A percentile compares a stretch with the other conserved stretches of the same genome.
Conservation (phyloP, 1,140 invertebrate genomes). For the Brachionus sp. region DNA sequence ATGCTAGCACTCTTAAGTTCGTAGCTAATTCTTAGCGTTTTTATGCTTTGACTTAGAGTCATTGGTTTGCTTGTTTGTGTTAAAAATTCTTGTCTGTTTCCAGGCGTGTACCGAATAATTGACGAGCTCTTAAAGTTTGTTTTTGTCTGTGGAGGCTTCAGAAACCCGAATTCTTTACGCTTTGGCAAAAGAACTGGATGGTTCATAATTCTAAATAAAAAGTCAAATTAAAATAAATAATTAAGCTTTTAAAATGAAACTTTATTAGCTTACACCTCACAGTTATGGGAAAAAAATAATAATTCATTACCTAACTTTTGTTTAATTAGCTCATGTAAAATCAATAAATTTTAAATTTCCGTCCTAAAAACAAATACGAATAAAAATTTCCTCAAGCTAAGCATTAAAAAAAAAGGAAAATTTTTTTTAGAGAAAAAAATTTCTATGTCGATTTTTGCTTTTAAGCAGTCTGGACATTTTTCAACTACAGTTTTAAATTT, state of each 20-base stretch:
- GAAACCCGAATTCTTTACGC: slow-evolving; percentile 42
- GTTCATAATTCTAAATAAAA: slow-evolving; percentile 5
- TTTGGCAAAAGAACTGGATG: slow-evolving; percentile 40
- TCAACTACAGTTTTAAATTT: background rate
- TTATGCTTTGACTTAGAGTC: background rate
- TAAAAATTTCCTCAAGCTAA: background rate
- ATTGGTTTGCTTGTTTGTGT: background rate
- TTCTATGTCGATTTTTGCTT: background rate
- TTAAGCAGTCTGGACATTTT: background rate
- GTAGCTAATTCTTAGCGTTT: slow-evolving; percentile 1
- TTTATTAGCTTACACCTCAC: background rate
- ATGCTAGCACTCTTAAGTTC: slow-evolving; percentile 4
- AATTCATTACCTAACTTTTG: background rate
- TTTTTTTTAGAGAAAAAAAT: background rate
- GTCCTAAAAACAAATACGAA: background rate
- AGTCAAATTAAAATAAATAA: background rate
- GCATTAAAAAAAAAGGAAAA: background rate
- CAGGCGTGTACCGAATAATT: background rate
- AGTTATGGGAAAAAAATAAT: background rate
- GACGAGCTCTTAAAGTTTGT: background rate
- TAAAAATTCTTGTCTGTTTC: background rate
- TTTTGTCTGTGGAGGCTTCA: slow-evolving; percentile 14
- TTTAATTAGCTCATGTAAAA: background rate
- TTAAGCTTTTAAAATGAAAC: background rate
- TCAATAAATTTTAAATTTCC: background rate